A percentile compares a stretch with the other conserved stretches of the same genome.
Evolutionary conservation across 2,888 invertebrate genomes (phyloP).

Genomic region (Cantharis flavilabris): DNA sequence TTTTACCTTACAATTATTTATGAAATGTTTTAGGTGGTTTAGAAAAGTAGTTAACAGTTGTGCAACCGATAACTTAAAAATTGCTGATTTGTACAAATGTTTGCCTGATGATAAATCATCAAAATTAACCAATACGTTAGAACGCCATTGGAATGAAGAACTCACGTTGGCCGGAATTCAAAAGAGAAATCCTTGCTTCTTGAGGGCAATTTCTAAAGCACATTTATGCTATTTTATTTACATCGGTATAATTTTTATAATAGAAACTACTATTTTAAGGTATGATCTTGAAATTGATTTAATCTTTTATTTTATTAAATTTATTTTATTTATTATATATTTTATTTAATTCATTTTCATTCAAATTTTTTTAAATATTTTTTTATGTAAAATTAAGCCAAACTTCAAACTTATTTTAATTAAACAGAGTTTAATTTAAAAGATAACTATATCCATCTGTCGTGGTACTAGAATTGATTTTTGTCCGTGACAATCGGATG

Average conservation of each 20-base stretch:
- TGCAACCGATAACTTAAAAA: background rate
- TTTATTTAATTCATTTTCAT: too few relatives aligned
- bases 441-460: too few relatives aligned
- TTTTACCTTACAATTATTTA: background rate
- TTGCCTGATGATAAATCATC: background rate
- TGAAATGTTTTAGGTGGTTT: background rate
- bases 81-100: background rate
- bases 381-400: too few relatives aligned
- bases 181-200: background rate
- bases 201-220: background rate
- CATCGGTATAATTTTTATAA: background rate
- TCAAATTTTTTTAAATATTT: too few relatives aligned
- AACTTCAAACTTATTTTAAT: too few relatives aligned
- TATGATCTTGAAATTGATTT: background rate
- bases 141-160: background rate
- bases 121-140: background rate
- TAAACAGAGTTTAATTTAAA: too few relatives aligned
- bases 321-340: too few relatives aligned
- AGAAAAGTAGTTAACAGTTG: background rate
- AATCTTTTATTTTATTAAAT: too few relatives aligned
- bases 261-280: background rate
- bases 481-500: too few relatives aligned
- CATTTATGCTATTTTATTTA: background rate
- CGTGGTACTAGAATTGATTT: too few relatives aligned
- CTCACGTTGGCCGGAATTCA: background rate